phyloP scores from a whole-genome alignment of 2,888 invertebrate genomes.

The Tetropium fuscum region DNA sequence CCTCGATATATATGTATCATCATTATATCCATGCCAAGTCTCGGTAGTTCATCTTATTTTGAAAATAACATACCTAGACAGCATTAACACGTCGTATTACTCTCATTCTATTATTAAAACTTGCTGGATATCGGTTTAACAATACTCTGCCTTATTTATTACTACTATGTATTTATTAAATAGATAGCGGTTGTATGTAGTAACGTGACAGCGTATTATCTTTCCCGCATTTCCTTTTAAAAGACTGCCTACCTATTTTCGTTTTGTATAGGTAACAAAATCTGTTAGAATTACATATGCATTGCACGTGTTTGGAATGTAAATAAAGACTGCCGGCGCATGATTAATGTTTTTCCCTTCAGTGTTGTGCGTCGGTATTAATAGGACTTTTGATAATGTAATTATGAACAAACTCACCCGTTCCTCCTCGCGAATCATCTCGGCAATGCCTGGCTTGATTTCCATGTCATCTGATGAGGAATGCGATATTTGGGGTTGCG shows the following conservation, averaged over 20 bases:
- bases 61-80: conserved; percentile 23
- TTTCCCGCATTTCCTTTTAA: too few species aligned
- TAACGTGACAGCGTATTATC: too few species aligned
- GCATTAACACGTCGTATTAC: conserved; percentile 1
- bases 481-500: conserved; percentile 52
- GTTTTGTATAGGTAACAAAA: conserved; percentile 20
- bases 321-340: conserved; percentile 25
- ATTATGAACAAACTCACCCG: conserved; percentile 77
- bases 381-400: not conserved
- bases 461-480: conserved; percentile 79
- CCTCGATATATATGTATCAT: conserved; percentile 34
- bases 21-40: conserved; percentile 34
- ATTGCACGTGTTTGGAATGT: conserved; percentile 23
- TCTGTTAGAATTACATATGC: conserved; percentile 24
- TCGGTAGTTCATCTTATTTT: conserved; percentile 27
- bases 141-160: too few species aligned
- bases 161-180: too few species aligned
- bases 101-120: too few species aligned
- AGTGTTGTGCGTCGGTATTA: not conserved
- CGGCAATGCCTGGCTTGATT: conserved; percentile 94
- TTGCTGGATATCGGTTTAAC: too few species aligned
- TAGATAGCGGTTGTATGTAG: too few species aligned
- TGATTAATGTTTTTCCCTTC: conserved; percentile 7
- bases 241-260: not conserved
- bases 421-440: conserved; percentile 97